Evolutionary conservation across 2,113 vertebrate species (phyloP).

Genomic region (Phrynosoma blainvillii): DNA sequence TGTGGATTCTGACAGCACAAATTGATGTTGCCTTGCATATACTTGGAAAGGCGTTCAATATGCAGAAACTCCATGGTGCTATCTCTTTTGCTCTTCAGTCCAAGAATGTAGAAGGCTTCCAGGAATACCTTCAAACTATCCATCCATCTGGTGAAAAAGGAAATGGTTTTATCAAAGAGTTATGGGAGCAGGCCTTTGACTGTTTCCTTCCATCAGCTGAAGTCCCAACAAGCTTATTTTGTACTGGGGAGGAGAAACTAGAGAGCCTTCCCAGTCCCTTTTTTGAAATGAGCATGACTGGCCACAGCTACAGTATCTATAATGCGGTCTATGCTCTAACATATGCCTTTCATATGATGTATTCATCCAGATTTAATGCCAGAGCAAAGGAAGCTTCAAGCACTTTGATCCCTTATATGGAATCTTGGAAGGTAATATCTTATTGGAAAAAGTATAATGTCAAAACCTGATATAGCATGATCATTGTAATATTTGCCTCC

Average conservation of each 20-base stretch:
- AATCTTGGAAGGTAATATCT: constrained; percentile 5
- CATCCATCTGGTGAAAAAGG: neutral
- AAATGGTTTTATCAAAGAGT: neutral
- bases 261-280: neutral
- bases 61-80: neutral
- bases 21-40: neutral
- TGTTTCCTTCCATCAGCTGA: neutral
- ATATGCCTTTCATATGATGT: neutral
- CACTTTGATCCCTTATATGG: neutral
- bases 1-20: constrained; percentile 8
- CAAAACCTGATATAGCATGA: too few species aligned
- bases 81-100: neutral
- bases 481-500: too few species aligned
- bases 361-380: neutral
- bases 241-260: neutral
- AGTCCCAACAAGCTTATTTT: neutral
- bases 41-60: neutral
- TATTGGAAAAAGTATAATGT: neutral
- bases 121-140: neutral
- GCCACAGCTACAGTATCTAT: neutral
- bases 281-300: neutral
- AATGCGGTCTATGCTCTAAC: constrained; percentile 6
- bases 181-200: constrained; percentile 5
- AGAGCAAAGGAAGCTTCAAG: neutral
- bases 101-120: neutral